phyloP scores from a whole-genome alignment of 2,113 vertebrate species.

The Notarius quadriscutis region DNA sequence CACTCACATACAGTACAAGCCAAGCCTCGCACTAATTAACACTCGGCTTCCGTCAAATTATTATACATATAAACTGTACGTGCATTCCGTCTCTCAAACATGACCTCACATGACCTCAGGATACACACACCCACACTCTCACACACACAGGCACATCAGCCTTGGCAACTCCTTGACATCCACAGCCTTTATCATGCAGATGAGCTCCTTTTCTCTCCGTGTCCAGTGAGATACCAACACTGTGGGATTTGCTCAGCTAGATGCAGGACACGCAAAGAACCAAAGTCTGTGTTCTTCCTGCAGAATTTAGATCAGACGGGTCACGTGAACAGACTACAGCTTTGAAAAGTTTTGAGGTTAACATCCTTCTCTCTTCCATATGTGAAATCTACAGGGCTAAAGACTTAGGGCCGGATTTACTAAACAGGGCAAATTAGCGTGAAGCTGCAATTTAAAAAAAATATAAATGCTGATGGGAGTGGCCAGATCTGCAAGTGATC shows the following conservation, averaged over 20 bases:
- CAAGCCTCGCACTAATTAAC: conserved; percentile 10
- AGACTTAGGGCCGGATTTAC: neutral
- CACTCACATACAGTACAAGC: conserved; percentile 19
- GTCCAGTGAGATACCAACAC: conserved; percentile 14
- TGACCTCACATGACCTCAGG: conserved; percentile 25
- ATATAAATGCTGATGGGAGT: too few relatives aligned
- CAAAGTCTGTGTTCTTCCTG: neutral
- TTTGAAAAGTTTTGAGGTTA: neutral
- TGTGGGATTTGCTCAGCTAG: conserved; percentile 5
- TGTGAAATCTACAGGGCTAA: neutral
- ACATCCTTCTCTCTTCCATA: neutral
- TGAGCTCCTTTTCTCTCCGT: conserved; percentile 44
- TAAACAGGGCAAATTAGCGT: too few relatives aligned
- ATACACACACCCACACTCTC: conserved; percentile 33
- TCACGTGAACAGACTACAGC: neutral
- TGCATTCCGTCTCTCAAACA: conserved; percentile 8
- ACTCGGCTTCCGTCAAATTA: neutral
- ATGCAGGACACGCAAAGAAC: neutral
- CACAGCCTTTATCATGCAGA: conserved; percentile 61
- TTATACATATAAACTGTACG: neutral
- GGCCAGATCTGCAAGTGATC: too few relatives aligned
- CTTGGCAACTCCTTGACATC: conserved; percentile 59
- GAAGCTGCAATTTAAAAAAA: too few relatives aligned
- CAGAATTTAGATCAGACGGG: conserved; percentile 23
- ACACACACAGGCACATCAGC: conserved; percentile 30